These are phyloP conservation scores for Rhyacichthys aspro DNA, from an alignment of 2,797 vertebrate species.

Conservation along the genomic window DNA sequence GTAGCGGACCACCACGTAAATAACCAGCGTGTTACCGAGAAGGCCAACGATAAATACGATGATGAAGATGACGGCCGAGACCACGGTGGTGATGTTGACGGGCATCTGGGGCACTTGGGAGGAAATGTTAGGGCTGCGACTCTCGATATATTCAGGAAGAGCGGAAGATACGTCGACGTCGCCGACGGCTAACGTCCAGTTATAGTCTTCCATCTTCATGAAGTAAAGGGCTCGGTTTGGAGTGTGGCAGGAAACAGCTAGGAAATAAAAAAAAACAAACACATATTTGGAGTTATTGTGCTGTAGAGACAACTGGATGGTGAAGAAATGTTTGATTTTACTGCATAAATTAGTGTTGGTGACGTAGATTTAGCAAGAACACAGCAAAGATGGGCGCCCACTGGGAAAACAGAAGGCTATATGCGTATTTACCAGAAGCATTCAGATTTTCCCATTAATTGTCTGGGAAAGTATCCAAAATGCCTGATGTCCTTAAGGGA, in stretches of 20 bases:
- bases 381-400: conserved; percentile 1
- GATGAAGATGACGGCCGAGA: conserved; percentile 85
- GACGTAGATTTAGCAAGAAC: neutral
- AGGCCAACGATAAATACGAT: conserved; percentile 88
- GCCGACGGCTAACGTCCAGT: conserved; percentile 14
- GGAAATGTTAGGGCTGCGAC: neutral
- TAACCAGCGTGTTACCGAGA: conserved; percentile 89
- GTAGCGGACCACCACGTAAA: conserved; percentile 90
- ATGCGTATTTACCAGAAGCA: conserved; percentile 40
- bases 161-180: conserved; percentile 17
- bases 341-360: neutral
- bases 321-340: too few species aligned
- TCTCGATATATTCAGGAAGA: neutral
- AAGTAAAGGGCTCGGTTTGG: neutral
- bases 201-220: conserved; percentile 57
- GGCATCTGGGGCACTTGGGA: conserved; percentile 18
- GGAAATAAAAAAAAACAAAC: neutral
- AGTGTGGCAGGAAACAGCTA: neutral
- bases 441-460: conserved; percentile 38
- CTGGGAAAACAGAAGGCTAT: conserved; percentile 17
- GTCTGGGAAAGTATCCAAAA: conserved; percentile 46
- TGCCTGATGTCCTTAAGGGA: conserved; percentile 10
- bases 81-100: conserved; percentile 55
- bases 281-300: neutral
- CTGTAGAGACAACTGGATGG: neutral